Evolutionary conservation across 2,113 vertebrate genomes (phyloP).

Genomic region (Bothrops jararaca): DNA sequence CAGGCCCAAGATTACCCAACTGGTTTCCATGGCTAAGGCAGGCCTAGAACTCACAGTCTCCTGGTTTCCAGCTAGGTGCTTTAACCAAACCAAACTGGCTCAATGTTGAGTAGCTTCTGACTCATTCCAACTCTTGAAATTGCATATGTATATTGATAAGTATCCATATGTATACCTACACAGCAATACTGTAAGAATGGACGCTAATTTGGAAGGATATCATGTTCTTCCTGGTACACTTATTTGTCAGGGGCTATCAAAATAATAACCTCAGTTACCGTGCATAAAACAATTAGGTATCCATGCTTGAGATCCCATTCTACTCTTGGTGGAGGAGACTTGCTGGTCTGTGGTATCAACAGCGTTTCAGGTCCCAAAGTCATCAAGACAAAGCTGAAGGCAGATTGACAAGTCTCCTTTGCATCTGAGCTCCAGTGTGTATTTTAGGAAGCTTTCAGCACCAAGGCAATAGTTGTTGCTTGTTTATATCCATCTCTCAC

Average conservation of each 20-base stretch:
- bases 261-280: no score
- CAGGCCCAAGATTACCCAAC: no score
- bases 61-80: no score
- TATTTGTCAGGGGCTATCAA: not conserved
- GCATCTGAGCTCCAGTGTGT: slow-evolving; percentile 51
- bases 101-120: not conserved
- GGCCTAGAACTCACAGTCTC: no score
- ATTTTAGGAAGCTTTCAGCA: slow-evolving; percentile 48
- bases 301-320: not conserved
- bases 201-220: not conserved
- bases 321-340: not conserved
- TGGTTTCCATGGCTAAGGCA: no score
- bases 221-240: no score
- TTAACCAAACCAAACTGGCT: no score
- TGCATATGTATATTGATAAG: not conserved
- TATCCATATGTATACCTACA: not conserved
- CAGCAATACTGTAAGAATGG: not conserved
- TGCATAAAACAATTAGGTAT: not conserved
- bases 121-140: no score
- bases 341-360: not conserved
- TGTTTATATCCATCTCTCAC: slow-evolving; percentile 60
- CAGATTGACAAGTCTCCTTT: slow-evolving; percentile 54
- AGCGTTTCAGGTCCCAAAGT: slow-evolving; percentile 34
- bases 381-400: slow-evolving; percentile 46
- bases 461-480: slow-evolving; percentile 50